Percentiles rank a stretch among this genome's conserved stretches.
Conservation (phyloP, 2,113 vertebrate species). For the Candoia aspera region DNA sequence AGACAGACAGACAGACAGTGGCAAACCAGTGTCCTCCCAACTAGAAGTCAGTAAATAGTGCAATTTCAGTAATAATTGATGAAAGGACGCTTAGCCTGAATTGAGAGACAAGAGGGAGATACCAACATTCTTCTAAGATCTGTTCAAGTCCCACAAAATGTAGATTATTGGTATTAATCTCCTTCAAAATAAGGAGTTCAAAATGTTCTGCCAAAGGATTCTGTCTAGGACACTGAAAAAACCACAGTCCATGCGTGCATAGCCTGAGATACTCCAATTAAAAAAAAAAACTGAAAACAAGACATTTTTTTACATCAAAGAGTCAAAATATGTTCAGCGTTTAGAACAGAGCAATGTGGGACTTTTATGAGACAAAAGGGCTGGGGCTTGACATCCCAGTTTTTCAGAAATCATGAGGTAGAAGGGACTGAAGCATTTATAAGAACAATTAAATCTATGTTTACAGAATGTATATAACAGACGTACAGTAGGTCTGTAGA, state of each 20-base stretch:
- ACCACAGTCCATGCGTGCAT: background rate
- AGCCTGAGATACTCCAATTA: background rate
- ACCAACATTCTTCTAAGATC: background rate
- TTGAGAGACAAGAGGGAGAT: background rate
- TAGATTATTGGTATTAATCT: background rate
- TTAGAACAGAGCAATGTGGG: background rate
- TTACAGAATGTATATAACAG: too few relatives aligned
- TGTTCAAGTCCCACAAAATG: background rate
- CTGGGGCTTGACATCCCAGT: rapidly evolving
- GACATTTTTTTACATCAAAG: background rate
- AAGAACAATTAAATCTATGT: background rate
- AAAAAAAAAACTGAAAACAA: background rate
- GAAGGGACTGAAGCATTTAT: background rate
- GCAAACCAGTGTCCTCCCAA: background rate
- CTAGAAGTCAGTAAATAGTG: background rate
- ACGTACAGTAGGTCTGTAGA: background rate
- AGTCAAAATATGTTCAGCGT: background rate
- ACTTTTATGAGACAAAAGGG: background rate
- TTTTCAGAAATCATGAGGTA: background rate
- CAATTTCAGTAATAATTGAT: background rate
- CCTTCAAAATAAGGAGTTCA: background rate
- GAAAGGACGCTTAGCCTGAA: background rate
- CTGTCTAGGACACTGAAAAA: background rate
- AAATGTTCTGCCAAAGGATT: background rate
- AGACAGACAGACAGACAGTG: too few relatives aligned